Conservation (phyloP, 2,888 invertebrate species). For the Sphaeridia pumilis region DNA sequence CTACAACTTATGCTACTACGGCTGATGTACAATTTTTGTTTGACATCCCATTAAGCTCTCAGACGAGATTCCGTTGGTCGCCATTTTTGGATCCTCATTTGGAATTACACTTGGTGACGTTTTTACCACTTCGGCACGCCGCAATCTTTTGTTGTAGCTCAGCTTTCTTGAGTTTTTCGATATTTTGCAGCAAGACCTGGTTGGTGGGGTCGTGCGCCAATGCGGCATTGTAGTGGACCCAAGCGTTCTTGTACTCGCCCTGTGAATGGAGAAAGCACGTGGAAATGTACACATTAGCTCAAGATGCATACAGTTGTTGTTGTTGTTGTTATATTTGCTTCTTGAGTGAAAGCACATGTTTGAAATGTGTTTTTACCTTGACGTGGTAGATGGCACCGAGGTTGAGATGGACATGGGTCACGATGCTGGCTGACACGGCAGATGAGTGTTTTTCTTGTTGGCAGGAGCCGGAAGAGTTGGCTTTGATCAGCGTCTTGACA, state of each 20-base stretch:
- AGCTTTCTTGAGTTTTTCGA: slow-evolving; percentile 32
- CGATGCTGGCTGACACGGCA: slow-evolving; percentile 25
- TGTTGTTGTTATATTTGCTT: too few relatives aligned
- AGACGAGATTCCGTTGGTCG: too few relatives aligned
- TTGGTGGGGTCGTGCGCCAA: slow-evolving; percentile 32
- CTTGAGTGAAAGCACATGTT: not conserved
- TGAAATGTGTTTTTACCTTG: too few relatives aligned
- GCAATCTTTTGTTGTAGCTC: slow-evolving; percentile 30
- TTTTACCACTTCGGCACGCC: slow-evolving; percentile 2
- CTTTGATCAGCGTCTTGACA: slow-evolving; percentile 25
- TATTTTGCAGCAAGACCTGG: slow-evolving; percentile 32
- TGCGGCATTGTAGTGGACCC: slow-evolving; percentile 31
- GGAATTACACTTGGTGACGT: not conserved
- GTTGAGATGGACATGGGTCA: slow-evolving; percentile 33
- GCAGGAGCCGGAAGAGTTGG: slow-evolving; percentile 25
- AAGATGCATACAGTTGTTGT: too few relatives aligned
- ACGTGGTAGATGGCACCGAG: slow-evolving; percentile 34
- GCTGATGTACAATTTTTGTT: too few relatives aligned
- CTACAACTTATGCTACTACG: too few relatives aligned
- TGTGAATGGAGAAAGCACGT: slow-evolving; percentile 12
- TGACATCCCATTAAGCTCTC: too few relatives aligned
- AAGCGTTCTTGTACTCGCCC: slow-evolving; percentile 32
- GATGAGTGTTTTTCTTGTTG: slow-evolving; percentile 21
- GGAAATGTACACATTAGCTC: too few relatives aligned
- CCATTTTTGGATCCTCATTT: too few relatives aligned